Evolutionary conservation across 2,888 invertebrate genomes (phyloP).

Genomic region (Apodemia mormo): DNA sequence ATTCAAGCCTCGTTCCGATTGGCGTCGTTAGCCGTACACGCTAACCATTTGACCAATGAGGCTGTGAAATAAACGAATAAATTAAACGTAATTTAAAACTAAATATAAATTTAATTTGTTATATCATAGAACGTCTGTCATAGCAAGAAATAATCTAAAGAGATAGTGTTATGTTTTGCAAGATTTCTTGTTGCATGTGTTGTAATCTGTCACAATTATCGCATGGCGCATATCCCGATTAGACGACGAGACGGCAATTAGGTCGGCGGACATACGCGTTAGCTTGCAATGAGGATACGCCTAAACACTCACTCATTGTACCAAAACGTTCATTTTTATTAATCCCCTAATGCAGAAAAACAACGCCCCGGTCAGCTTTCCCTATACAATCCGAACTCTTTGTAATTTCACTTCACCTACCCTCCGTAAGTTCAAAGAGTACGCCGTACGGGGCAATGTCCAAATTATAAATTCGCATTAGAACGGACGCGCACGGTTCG

Average conservation of each 20-base stretch:
- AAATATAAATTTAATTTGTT: no score
- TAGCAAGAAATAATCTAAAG: background rate
- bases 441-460: constrained; percentile 70
- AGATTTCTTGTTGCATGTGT: constrained; percentile 30
- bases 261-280: constrained; percentile 79
- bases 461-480: constrained; percentile 83
- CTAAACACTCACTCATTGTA: constrained; percentile 69
- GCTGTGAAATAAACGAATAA: background rate
- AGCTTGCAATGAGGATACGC: constrained; percentile 80
- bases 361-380: constrained; percentile 45
- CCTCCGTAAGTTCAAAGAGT: constrained; percentile 72
- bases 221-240: constrained; percentile 80
- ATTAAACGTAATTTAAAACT: background rate
- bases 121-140: background rate
- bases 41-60: no score
- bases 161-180: constrained; percentile 31
- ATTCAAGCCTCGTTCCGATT: no score
- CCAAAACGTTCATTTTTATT: constrained; percentile 49
- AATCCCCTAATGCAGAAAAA: constrained; percentile 51
- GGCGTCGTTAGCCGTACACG: no score
- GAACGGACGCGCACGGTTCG: constrained; percentile 82
- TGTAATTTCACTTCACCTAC: constrained; percentile 71
- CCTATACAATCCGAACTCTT: constrained; percentile 76
- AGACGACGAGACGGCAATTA: constrained; percentile 77
- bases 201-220: constrained; percentile 76